Percentiles rank a stretch among this genome's conserved stretches.
These are phyloP conservation scores for Drosophila ohnishii DNA, from an alignment of 1,140 invertebrate species.

Conservation along the genomic window DNA sequence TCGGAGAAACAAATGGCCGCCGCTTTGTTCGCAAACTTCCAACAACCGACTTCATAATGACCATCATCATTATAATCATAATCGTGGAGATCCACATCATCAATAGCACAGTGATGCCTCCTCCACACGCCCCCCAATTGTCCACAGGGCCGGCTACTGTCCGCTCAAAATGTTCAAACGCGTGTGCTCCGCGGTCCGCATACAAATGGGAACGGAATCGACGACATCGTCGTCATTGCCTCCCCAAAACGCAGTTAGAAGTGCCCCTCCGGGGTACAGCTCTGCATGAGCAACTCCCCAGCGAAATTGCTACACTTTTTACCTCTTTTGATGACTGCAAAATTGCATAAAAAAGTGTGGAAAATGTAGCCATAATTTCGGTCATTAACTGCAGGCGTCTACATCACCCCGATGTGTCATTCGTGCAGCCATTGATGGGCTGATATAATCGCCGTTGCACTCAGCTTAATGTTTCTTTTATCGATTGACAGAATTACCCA, in stretches of 20 bases:
- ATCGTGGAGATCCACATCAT: conserved; percentile 50
- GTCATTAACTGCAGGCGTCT: conserved; percentile 19
- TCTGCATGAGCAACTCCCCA: conserved; percentile 3
- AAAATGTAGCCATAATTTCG: conserved; percentile 29
- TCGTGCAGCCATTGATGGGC: conserved; percentile 4
- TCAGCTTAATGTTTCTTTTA: conserved; percentile 31
- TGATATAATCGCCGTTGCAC: conserved; percentile 33
- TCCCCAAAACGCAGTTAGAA: conserved; percentile 61
- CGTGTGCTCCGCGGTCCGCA: conserved; percentile 46
- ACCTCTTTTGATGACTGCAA: conserved; percentile 1
- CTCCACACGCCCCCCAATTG: conserved; percentile 1
- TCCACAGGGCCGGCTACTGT: conserved; percentile 31
- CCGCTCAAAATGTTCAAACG: conserved; percentile 50
- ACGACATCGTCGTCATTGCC: conserved; percentile 15
- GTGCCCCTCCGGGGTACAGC: conserved; percentile 8
- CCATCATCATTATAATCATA: conserved; percentile 22
- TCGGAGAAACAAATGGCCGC: conserved; percentile 60
- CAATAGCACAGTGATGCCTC: conserved; percentile 41
- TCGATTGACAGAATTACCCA: conserved; percentile 12
- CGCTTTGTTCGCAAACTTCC: conserved; percentile 60
- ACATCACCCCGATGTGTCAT: conserved; percentile 20
- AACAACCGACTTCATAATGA: conserved; percentile 10
- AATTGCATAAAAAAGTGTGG: conserved; percentile 15
- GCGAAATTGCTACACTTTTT: conserved; percentile 35
- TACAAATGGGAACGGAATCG: conserved; percentile 55